Evolutionary conservation across 2,113 vertebrate species (phyloP).

Genomic region (Phasianus colchicus): DNA sequence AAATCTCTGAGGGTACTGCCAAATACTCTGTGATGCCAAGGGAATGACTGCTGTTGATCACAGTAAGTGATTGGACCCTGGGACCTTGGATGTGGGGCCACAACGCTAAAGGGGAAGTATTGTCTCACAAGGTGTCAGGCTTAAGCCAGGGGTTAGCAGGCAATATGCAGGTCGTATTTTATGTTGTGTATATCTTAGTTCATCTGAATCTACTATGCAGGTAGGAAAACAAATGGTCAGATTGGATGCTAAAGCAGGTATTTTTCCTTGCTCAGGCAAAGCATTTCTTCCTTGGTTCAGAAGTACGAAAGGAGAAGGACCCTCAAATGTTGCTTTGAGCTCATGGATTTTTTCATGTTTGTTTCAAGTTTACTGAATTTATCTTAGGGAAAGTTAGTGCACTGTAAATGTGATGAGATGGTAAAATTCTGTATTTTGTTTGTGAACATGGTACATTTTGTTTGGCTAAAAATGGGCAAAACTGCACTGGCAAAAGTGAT

Average conservation of each 20-base stretch:
- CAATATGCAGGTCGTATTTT: neutral
- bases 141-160: neutral
- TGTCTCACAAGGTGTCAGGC: neutral
- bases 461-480: constrained; percentile 30
- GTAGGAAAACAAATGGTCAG: neutral
- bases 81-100: rapidly evolving
- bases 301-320: neutral
- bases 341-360: neutral
- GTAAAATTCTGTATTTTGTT: neutral
- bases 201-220: neutral
- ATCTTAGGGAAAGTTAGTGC: neutral
- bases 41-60: neutral
- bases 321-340: neutral
- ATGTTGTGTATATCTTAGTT: rapidly evolving
- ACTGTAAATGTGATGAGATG: neutral
- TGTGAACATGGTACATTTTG: neutral
- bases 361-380: neutral
- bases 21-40: neutral
- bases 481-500: constrained; percentile 65
- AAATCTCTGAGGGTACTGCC: neutral
- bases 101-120: neutral
- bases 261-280: neutral
- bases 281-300: neutral
- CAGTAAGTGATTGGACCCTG: neutral
- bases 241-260: neutral